Evolutionary conservation across 2,888 invertebrate genomes (phyloP).

Genomic region (Sinotaia quadrata): DNA sequence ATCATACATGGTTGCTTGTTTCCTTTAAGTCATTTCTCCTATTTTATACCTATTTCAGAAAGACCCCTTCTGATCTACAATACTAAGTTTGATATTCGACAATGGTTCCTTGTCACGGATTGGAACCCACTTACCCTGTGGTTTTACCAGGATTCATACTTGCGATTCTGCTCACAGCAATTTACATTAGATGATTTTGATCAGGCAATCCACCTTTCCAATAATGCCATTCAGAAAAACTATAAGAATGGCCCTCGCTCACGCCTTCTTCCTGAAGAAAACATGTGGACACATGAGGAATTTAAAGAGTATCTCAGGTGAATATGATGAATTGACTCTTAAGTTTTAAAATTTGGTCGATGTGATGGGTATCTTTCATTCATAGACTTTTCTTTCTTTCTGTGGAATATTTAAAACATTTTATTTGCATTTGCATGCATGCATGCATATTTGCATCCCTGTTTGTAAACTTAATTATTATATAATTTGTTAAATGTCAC

Average conservation of each 20-base stretch:
- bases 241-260: constrained; percentile 78
- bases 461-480: too few species aligned
- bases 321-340: too few species aligned
- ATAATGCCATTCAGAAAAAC: constrained; percentile 92
- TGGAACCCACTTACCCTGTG: constrained; percentile 92
- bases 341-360: too few species aligned
- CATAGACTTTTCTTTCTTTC: too few species aligned
- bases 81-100: constrained; percentile 95
- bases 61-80: constrained; percentile 88
- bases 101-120: constrained; percentile 94
- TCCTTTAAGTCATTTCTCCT: too few species aligned
- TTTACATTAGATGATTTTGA: constrained; percentile 90
- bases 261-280: constrained; percentile 78
- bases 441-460: too few species aligned
- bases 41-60: constrained; percentile 76
- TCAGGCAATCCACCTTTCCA: constrained; percentile 88
- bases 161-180: constrained; percentile 84
- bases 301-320: constrained; percentile 81
- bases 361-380: too few species aligned
- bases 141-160: constrained; percentile 94
- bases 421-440: too few species aligned
- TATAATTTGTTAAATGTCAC: too few species aligned
- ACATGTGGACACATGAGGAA: constrained; percentile 87
- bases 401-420: too few species aligned
- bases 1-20: too few species aligned